Conservation (phyloP, 1,140 invertebrate species). For the Drosophila persimilis region DNA sequence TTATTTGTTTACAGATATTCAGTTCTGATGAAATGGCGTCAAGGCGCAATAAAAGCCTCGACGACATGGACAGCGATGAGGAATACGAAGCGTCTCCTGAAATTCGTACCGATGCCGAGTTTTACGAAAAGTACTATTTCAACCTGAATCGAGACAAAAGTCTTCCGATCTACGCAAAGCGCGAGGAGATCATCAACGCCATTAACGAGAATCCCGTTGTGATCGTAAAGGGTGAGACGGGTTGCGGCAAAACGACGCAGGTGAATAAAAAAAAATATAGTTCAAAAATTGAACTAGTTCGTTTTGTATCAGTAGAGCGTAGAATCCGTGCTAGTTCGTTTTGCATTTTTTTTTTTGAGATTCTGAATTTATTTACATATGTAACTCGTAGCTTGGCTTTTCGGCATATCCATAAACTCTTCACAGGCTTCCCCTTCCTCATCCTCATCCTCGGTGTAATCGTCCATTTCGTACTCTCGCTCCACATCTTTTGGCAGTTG, state of each 20-base stretch:
- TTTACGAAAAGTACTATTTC: slow-evolving; percentile 65
- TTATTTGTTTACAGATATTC: slow-evolving; percentile 3
- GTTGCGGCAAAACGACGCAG: slow-evolving; percentile 95
- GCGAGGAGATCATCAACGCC: slow-evolving; percentile 53
- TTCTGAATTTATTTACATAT: not conserved
- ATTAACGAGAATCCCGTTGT: slow-evolving; percentile 68
- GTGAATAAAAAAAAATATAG: slow-evolving; percentile 34
- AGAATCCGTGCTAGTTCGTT: too few relatives aligned
- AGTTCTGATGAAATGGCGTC: not conserved
- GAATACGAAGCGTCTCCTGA: slow-evolving; percentile 12
- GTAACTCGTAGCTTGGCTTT: not conserved
- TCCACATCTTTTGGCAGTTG: slow-evolving; percentile 39
- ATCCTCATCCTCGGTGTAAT: slow-evolving; percentile 16
- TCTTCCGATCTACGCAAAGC: slow-evolving; percentile 67
- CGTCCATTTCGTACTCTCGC: slow-evolving; percentile 24
- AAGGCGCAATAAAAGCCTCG: slow-evolving; percentile 16
- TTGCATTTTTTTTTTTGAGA: not conserved
- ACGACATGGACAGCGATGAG: slow-evolving; percentile 67
- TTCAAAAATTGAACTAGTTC: slow-evolving; percentile 6
- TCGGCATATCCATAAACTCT: not conserved
- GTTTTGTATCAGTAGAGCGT: not conserved
- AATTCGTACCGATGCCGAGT: slow-evolving; percentile 53
- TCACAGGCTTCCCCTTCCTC: not conserved
- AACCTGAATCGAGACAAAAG: slow-evolving; percentile 60
- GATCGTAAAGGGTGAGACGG: slow-evolving; percentile 76